Evolutionary conservation across 2,113 vertebrate genomes (phyloP), one percentile per base, ranked within the genome.

Genomic region (Lutjanus erythropterus): DNA sequence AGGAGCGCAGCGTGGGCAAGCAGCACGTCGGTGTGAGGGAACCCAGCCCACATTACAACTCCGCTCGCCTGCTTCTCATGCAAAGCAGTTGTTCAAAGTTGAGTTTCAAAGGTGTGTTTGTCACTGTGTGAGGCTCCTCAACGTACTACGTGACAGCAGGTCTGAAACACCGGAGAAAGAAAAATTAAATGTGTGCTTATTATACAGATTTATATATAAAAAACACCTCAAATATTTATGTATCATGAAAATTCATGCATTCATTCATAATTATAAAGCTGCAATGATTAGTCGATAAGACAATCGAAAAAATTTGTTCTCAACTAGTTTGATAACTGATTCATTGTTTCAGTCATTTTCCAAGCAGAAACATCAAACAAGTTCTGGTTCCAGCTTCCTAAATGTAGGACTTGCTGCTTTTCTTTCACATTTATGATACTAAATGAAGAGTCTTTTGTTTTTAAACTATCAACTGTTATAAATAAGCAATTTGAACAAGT

Each of bases 21-120:
- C 80, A 56, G 88, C 89, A 88, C 69, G 80, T 87, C 56, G 49
- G 84, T 65, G 80, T 23, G 65, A 85, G 87, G 78, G 75, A 88
- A 61, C 73, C 75, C 72, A 42, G 81, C 78, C 83, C 77, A 68
- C 81, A 58, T 70, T 64, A 83, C 66, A 53, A 42, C 86, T 50
- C 55, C 0, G 35, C 80, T 65, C 69, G 76, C 83, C 75, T 75
- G 64, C 75, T 78, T 72, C 85, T 72, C 71, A 55, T 88, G 88
- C 65, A 61, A 85, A 87, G 56, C 65, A 67, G 58, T 65, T 49
- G 75, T 65, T 87, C 84, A 75, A 80, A 88, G 75, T 55, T 61
- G 49, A 68, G 65, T 79, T 77, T 76, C 67, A 69, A 75, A 69
- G 77, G 59, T 71, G 9, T 41, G 33, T 52, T 71, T 65, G 65